A percentile compares a stretch with the other conserved stretches of the same genome.
Evolutionary conservation across 2,888 invertebrate species (phyloP).

Genomic region (Mystacides longicornis): DNA sequence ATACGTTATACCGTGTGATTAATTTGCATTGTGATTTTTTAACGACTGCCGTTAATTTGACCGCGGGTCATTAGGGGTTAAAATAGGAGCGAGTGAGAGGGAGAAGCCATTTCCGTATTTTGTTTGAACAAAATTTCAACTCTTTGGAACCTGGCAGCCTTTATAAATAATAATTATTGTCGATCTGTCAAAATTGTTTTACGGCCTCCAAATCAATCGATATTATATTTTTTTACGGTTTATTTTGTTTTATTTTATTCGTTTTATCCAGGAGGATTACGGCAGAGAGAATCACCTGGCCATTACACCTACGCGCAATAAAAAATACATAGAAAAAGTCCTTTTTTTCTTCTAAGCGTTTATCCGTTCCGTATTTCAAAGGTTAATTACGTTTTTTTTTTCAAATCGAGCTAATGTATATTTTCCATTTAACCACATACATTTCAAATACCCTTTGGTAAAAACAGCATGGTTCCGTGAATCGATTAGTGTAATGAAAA

Average conservation of each 20-base stretch:
- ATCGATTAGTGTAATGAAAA: too few species aligned
- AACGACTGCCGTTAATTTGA: constrained; percentile 12
- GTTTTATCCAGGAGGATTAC: too few species aligned
- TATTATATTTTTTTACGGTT: neutral
- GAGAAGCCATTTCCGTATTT: neutral
- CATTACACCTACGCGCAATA: too few species aligned
- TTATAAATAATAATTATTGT: neutral
- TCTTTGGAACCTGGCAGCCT: neutral
- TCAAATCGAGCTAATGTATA: too few species aligned
- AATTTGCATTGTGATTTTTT: constrained; percentile 12
- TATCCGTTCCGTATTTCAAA: too few species aligned
- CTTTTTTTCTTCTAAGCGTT: too few species aligned
- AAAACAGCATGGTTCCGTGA: too few species aligned
- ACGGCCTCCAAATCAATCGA: neutral
- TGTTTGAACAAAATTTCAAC: neutral
- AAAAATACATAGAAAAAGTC: too few species aligned
- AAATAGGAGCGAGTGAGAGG: neutral
- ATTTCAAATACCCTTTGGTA: too few species aligned
- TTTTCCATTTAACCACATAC: too few species aligned
- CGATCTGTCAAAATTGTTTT: neutral
- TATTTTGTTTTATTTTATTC: neutral
- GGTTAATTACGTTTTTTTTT: too few species aligned
- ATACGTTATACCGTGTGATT: constrained; percentile 6
- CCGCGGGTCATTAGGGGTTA: constrained; percentile 10
- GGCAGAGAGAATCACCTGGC: too few species aligned